These are phyloP conservation scores for Sceliomorpha sp. DNA, from an alignment of 2,888 invertebrate species.

Conservation along the genomic window DNA sequence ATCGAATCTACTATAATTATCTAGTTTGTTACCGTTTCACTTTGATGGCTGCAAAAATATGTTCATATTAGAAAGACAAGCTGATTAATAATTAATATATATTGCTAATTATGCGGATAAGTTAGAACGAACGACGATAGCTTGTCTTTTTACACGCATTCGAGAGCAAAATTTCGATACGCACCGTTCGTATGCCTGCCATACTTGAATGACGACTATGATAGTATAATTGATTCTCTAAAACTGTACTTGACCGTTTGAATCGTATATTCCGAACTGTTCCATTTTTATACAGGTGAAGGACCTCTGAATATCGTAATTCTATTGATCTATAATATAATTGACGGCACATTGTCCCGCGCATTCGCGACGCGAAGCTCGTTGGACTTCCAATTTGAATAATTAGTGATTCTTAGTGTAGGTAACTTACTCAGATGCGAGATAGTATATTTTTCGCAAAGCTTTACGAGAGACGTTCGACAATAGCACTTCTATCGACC, in stretches of 20 bases:
- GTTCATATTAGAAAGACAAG: too few relatives aligned
- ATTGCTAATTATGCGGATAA: too few relatives aligned
- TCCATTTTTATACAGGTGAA: slow-evolving; percentile 50
- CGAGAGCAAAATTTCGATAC: too few relatives aligned
- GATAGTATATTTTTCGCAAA: background rate
- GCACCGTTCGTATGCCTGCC: too few relatives aligned
- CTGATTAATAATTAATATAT: too few relatives aligned
- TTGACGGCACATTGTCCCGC: slow-evolving; percentile 48
- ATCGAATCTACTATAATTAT: too few relatives aligned
- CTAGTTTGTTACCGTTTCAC: too few relatives aligned
- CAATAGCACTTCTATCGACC: slow-evolving; percentile 43
- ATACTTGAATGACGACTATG: too few relatives aligned
- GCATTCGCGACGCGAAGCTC: slow-evolving; percentile 11
- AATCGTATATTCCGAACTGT: slow-evolving; percentile 26
- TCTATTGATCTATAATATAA: slow-evolving; percentile 49
- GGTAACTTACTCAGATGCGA: slow-evolving; percentile 11
- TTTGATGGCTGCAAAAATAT: too few relatives aligned
- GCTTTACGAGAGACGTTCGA: slow-evolving; percentile 10
- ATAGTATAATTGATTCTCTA: slow-evolving; percentile 40
- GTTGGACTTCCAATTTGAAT: slow-evolving; percentile 47
- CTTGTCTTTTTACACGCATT: too few relatives aligned
- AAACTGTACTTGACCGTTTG: slow-evolving; percentile 27
- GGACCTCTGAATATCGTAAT: slow-evolving; percentile 53
- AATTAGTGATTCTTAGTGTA: slow-evolving; percentile 38
- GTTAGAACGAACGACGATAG: too few relatives aligned